These are phyloP conservation scores for Cisticola juncidis DNA, from an alignment of 2,113 vertebrate species.

Conservation along the genomic window DNA sequence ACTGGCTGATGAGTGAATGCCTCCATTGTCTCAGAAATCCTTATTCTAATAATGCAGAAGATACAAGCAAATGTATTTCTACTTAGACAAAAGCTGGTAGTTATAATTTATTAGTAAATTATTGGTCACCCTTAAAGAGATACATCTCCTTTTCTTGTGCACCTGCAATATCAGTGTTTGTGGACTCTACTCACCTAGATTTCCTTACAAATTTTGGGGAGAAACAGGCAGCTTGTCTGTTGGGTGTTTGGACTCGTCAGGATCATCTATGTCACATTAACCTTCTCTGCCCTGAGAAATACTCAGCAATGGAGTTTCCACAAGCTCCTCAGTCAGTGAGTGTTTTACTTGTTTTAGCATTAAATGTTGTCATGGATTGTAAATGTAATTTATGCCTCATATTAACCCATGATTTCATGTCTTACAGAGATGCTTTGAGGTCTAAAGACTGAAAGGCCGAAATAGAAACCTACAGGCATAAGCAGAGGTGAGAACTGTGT, in stretches of 20 bases:
- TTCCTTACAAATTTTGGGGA: background rate
- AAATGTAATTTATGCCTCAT: background rate
- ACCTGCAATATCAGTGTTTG: background rate
- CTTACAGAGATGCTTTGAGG: background rate
- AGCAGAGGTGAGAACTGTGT: background rate
- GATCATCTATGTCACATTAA: background rate
- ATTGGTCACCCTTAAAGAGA: background rate
- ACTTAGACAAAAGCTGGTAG: background rate
- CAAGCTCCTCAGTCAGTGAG: background rate
- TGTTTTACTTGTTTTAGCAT: background rate
- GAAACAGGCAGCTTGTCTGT: fast-evolving
- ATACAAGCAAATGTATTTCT: background rate
- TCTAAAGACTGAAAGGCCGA: background rate
- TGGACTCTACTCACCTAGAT: background rate
- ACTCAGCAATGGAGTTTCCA: background rate
- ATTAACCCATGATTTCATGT: background rate
- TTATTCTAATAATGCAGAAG: background rate
- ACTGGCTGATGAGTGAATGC: background rate
- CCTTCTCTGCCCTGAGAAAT: background rate
- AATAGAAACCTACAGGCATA: background rate
- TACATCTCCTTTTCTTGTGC: background rate
- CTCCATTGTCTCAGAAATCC: background rate
- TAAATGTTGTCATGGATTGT: background rate
- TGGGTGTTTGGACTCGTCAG: background rate
- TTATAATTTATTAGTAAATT: background rate